A percentile compares a stretch with the other conserved stretches of the same genome.
phyloP scores from a whole-genome alignment of 1,140 invertebrate species.

The Polypedilum pembai region DNA sequence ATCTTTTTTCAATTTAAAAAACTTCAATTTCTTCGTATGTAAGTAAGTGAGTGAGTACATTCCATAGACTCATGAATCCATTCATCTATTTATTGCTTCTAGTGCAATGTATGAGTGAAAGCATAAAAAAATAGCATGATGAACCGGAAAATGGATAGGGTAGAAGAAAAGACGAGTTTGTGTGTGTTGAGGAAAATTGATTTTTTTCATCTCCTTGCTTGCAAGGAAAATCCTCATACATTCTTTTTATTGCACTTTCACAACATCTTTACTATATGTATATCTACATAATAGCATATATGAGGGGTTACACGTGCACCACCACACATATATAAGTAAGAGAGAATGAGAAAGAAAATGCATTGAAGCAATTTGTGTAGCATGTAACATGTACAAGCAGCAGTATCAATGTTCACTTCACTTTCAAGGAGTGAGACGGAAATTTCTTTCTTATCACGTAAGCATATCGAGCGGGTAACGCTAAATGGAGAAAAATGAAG shows the following conservation, averaged over 20 bases:
- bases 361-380: constrained; percentile 22
- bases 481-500: too few species aligned
- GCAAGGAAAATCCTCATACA: constrained; percentile 15
- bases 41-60: neutral
- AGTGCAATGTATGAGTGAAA: too few species aligned
- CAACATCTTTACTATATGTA: neutral
- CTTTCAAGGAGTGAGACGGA: neutral
- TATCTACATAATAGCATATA: neutral
- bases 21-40: neutral
- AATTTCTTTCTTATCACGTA: constrained; percentile 18
- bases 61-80: too few species aligned
- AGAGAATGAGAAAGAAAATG: neutral
- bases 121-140: constrained; percentile 2
- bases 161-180: neutral
- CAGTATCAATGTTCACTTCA: constrained; percentile 16
- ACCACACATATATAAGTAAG: neutral
- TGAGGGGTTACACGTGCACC: constrained; percentile 9
- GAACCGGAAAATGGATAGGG: neutral
- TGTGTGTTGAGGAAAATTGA: constrained; percentile 14
- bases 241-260: constrained; percentile 23
- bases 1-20: neutral
- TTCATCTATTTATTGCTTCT: too few species aligned
- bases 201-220: neutral
- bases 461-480: neutral
- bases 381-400: neutral